Conservation (phyloP, 2,113 vertebrate genomes). For the Psammodynastes pulverulentus region DNA sequence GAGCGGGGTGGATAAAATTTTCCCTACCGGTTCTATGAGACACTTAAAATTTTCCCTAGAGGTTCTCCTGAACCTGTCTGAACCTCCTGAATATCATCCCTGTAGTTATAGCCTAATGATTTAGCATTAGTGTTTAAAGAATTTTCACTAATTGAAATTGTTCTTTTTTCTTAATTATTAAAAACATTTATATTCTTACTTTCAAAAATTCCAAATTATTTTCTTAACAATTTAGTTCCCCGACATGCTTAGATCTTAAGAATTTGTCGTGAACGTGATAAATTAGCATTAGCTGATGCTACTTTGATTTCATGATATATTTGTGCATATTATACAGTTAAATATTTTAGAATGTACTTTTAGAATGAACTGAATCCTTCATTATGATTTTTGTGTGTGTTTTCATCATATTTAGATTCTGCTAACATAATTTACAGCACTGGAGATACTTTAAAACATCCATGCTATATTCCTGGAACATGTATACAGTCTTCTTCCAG, state of each 20-base stretch:
- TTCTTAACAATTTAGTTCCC: not conserved
- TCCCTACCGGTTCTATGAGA: too few species aligned
- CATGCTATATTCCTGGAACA: constrained; percentile 51
- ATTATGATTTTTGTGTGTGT: not conserved
- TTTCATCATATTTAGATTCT: constrained; percentile 40
- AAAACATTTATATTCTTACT: not conserved
- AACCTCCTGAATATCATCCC: too few species aligned
- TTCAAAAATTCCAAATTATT: not conserved
- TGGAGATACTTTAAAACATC: constrained; percentile 53
- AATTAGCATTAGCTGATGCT: not conserved
- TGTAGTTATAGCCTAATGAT: not conserved
- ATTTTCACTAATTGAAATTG: not conserved
- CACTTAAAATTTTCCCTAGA: too few species aligned
- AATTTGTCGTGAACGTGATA: not conserved
- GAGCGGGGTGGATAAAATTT: too few species aligned
- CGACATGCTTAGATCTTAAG: not conserved
- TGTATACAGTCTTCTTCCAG: constrained; percentile 52
- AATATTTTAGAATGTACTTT: not conserved
- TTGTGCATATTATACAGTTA: not conserved
- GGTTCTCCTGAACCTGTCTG: too few species aligned
- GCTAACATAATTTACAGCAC: constrained; percentile 36
- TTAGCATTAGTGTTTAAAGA: not conserved
- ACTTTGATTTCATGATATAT: not conserved
- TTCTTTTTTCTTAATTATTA: not conserved
- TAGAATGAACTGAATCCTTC: not conserved